Conservation (phyloP, 2,113 vertebrate species). For the Mungos mungo region DNA sequence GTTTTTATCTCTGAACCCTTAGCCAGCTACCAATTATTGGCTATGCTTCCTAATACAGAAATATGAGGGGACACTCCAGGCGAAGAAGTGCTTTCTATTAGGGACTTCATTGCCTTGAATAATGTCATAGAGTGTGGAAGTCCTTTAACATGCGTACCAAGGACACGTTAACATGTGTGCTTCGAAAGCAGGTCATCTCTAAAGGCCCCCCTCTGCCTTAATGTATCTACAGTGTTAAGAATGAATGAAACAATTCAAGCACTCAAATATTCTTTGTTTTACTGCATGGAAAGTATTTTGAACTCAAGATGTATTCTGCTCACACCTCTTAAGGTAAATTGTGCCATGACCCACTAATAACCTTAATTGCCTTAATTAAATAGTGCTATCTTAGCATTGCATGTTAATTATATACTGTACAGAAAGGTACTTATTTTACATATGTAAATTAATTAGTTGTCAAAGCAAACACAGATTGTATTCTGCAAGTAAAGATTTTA, state of each 20-base stretch:
- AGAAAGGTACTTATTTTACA: slow-evolving; percentile 4
- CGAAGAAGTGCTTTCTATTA: background rate
- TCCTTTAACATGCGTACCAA: background rate
- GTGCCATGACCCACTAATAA: background rate
- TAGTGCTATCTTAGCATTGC: background rate
- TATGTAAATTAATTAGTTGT: slow-evolving; percentile 12
- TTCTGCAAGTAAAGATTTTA: slow-evolving; percentile 17
- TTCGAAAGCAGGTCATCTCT: background rate
- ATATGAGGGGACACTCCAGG: background rate
- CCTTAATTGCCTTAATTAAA: slow-evolving; percentile 66
- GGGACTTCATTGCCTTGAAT: background rate
- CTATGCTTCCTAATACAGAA: background rate
- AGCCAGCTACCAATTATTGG: background rate
- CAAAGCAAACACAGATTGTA: slow-evolving; percentile 41
- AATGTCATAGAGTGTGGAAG: background rate
- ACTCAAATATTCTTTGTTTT: background rate
- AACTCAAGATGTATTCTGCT: slow-evolving; percentile 26
- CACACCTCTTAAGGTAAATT: background rate
- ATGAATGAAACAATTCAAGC: background rate
- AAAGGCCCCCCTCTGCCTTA: background rate
- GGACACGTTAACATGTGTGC: no score
- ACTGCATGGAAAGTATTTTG: background rate
- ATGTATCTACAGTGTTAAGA: background rate
- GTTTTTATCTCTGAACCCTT: background rate
- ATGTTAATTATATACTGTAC: slow-evolving; percentile 39